These are phyloP conservation scores for Greenwoodochromis staneri DNA, from an alignment of 2,113 vertebrate species.

Conservation along the genomic window DNA sequence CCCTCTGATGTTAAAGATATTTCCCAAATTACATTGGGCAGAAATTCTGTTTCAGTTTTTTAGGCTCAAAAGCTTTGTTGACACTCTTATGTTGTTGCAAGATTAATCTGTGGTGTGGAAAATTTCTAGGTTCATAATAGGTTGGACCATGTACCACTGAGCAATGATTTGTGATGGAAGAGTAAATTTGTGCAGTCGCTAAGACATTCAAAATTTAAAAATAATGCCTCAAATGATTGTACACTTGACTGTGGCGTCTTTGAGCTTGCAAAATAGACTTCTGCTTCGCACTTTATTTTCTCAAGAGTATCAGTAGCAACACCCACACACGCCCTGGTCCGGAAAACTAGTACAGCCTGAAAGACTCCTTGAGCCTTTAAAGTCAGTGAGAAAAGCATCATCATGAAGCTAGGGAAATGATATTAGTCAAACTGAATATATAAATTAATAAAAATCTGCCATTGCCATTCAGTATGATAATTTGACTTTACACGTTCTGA, in stretches of 20 bases:
- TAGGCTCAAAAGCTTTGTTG: neutral
- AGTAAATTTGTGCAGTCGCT: neutral
- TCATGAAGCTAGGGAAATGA: neutral
- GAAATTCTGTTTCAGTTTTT: neutral
- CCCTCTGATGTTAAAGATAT: neutral
- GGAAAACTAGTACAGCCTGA: neutral
- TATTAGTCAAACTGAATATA: neutral
- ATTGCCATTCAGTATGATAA: neutral
- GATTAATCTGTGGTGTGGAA: neutral
- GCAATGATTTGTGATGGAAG: neutral
- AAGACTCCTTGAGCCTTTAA: neutral
- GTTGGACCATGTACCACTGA: neutral
- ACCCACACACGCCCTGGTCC: neutral
- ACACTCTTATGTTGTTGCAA: neutral
- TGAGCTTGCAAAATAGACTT: neutral
- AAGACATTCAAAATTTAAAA: neutral
- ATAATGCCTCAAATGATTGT: neutral
- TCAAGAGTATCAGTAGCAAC: neutral
- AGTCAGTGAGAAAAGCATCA: neutral
- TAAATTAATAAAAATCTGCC: neutral
- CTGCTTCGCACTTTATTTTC: neutral
- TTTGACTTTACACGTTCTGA: conserved; percentile 7
- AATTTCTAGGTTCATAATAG: neutral
- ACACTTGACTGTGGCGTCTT: neutral
- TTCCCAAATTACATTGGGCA: neutral